A percentile compares a stretch with the other conserved stretches of the same genome.
These are phyloP conservation scores for Saccostrea echinata DNA, from an alignment of 1,140 invertebrate genomes.

Conservation along the genomic window DNA sequence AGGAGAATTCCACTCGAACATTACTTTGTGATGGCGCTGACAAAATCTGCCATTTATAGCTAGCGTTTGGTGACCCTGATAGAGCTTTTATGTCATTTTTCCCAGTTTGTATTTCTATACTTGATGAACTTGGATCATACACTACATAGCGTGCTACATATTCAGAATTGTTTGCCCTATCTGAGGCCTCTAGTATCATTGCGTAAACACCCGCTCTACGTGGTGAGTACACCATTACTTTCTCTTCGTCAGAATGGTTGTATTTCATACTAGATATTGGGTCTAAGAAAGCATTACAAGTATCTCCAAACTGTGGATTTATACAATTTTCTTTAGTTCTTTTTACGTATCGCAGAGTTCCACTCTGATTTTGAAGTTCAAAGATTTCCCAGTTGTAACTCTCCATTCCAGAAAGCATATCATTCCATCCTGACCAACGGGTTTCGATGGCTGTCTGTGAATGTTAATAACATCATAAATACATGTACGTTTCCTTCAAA, in stretches of 20 bases:
- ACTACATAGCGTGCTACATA: conserved; percentile 59
- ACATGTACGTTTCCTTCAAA: too few species aligned
- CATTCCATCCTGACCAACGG: conserved; percentile 61
- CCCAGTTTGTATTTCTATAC: conserved; percentile 55
- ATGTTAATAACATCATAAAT: too few species aligned
- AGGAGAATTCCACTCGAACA: conserved; percentile 42
- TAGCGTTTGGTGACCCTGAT: not conserved
- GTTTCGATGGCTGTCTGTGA: not conserved
- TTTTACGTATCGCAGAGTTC: conserved; percentile 43
- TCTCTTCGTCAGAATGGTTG: not conserved
- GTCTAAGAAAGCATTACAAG: conserved; percentile 19
- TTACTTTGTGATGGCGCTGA: not conserved
- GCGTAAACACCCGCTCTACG: conserved; percentile 61
- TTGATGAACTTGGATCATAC: conserved; percentile 55
- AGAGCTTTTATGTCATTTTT: conserved; percentile 5
- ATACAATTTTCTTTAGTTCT: conserved; percentile 1
- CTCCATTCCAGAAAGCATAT: conserved; percentile 56
- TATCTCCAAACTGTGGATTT: not conserved
- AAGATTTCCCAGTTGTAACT: conserved; percentile 65
- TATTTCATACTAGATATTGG: conserved; percentile 53
- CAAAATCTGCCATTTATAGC: conserved; percentile 48
- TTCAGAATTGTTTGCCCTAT: conserved; percentile 64
- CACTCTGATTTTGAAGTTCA: conserved; percentile 54
- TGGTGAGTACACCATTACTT: conserved; percentile 43
- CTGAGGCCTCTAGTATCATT: conserved; percentile 60